These are phyloP conservation scores for Ambastaia sidthimunki DNA, from an alignment of 2,797 vertebrate species.

Conservation along the genomic window DNA sequence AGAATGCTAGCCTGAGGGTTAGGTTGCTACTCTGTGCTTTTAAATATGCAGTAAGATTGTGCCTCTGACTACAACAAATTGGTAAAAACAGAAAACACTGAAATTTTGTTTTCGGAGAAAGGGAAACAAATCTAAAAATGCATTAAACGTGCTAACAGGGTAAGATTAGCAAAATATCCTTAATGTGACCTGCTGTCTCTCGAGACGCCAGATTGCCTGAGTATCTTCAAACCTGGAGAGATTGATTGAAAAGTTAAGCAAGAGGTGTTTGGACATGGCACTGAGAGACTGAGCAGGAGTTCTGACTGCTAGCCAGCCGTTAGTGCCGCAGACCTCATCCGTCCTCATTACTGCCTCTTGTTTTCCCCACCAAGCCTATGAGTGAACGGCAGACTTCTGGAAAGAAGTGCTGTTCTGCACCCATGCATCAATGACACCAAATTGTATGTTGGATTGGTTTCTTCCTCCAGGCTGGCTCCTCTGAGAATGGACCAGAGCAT, in stretches of 20 bases:
- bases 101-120: neutral
- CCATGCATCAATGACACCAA: slow-evolving; percentile 73
- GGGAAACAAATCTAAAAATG: neutral
- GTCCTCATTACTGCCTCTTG: slow-evolving; percentile 65
- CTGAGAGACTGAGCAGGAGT: slow-evolving; percentile 21
- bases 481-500: slow-evolving; percentile 56
- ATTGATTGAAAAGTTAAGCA: slow-evolving; percentile 46
- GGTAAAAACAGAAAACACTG: slow-evolving; percentile 11
- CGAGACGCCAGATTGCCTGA: slow-evolving; percentile 13
- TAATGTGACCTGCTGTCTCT: slow-evolving; percentile 6
- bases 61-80: slow-evolving; percentile 24
- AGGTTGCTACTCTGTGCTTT: neutral
- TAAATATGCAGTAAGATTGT: slow-evolving; percentile 24
- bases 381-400: slow-evolving; percentile 68
- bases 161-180: slow-evolving; percentile 26
- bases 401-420: slow-evolving; percentile 72
- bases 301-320: slow-evolving; percentile 53
- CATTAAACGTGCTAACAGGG: neutral
- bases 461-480: slow-evolving; percentile 65
- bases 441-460: slow-evolving; percentile 74
- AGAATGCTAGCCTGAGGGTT: slow-evolving; percentile 2
- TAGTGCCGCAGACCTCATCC: slow-evolving; percentile 61
- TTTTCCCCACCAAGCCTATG: slow-evolving; percentile 57
- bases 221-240: slow-evolving; percentile 24
- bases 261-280: slow-evolving; percentile 39